Percentiles rank a stretch among this genome's conserved stretches.
Evolutionary conservation across 2,888 invertebrate genomes (phyloP).

Genomic region (Brachyptera risi): DNA sequence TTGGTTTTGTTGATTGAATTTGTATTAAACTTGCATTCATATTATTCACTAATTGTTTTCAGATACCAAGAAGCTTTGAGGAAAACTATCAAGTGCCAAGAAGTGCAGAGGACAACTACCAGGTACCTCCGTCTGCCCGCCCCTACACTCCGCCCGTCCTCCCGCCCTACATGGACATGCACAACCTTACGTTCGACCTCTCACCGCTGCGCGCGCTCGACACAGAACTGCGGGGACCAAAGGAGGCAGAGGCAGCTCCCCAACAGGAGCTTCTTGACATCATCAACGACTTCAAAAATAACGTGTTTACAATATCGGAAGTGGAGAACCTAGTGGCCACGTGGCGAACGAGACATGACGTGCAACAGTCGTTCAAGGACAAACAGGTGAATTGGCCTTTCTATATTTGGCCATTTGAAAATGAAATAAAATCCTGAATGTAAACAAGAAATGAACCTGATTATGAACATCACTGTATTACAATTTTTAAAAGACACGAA

Average conservation of each 20-base stretch:
- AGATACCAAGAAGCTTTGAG: constrained; percentile 38
- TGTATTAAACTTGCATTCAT: too few species aligned
- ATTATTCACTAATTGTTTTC: too few species aligned
- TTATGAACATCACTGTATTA: too few species aligned
- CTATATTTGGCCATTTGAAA: too few species aligned
- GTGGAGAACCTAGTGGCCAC: constrained; percentile 81
- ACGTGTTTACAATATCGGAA: constrained; percentile 79
- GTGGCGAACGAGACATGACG: constrained; percentile 84
- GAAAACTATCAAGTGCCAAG: constrained; percentile 29
- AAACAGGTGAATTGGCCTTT: constrained; percentile 47
- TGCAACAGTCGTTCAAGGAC: constrained; percentile 78
- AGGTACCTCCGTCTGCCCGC: constrained; percentile 37
- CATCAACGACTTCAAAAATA: constrained; percentile 84
- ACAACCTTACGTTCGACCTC: constrained; percentile 30
- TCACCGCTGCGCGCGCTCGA: neutral
- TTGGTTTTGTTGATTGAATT: too few species aligned
- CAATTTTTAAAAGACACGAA: too few species aligned
- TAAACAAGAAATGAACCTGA: too few species aligned
- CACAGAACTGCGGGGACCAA: constrained; percentile 2
- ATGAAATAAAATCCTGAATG: too few species aligned
- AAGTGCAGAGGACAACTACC: constrained; percentile 36
- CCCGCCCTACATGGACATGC: constrained; percentile 48
- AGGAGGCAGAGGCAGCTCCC: too few species aligned
- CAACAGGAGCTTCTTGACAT: constrained; percentile 82
- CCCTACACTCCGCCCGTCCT: constrained; percentile 33